Evolutionary conservation across 2,888 invertebrate genomes (phyloP).

Genomic region (Ophion costatus): DNA sequence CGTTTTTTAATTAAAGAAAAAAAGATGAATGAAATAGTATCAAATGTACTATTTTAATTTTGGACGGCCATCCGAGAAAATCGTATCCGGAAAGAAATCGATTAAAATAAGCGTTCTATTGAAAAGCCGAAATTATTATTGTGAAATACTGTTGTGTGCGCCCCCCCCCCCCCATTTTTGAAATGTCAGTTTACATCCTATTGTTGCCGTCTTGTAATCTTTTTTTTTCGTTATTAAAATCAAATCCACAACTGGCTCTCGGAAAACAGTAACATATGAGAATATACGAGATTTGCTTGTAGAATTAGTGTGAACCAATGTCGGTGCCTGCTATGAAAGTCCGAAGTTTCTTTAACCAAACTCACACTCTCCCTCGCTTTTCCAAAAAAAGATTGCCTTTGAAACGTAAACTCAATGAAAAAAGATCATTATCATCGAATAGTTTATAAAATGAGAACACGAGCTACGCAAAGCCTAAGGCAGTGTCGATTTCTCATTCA

Average conservation of each 20-base stretch:
- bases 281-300: conserved; percentile 33
- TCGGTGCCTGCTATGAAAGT: conserved; percentile 64
- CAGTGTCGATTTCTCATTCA: conserved; percentile 26
- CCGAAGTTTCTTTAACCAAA: conserved; percentile 48
- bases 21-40: too few relatives aligned
- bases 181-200: too few relatives aligned
- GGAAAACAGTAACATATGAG: not conserved
- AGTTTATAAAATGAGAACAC: conserved; percentile 45
- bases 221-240: not conserved
- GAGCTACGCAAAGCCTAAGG: conserved; percentile 51
- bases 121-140: too few relatives aligned
- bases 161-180: too few relatives aligned
- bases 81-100: too few relatives aligned
- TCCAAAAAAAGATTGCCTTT: conserved; percentile 1
- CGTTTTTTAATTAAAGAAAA: too few relatives aligned
- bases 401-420: conserved; percentile 2
- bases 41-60: too few relatives aligned
- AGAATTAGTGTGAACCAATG: conserved; percentile 22
- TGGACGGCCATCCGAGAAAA: too few relatives aligned
- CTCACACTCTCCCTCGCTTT: conserved; percentile 14
- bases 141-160: too few relatives aligned
- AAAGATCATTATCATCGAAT: conserved; percentile 30
- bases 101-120: too few relatives aligned
- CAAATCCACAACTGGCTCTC: conserved; percentile 7
- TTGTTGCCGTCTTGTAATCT: too few relatives aligned